Evolutionary conservation across 2,797 vertebrate species (phyloP).

Genomic region (Eurystomus glaucurus): DNA sequence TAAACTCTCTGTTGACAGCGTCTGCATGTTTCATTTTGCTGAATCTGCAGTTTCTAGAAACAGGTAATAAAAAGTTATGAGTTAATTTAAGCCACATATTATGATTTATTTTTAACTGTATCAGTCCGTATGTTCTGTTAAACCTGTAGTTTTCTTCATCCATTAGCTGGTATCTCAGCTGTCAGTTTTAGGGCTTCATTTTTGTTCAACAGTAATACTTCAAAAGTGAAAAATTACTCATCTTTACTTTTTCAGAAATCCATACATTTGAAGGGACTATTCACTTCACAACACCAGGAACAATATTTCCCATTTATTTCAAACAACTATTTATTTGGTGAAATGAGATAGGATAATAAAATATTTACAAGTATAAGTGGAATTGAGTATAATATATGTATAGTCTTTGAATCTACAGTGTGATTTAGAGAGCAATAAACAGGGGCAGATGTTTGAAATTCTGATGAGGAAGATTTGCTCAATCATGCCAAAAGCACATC

Average conservation of each 20-base stretch:
- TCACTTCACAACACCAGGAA: neutral
- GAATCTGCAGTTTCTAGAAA: constrained; percentile 89
- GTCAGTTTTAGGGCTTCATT: neutral
- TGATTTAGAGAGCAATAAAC: constrained; percentile 1
- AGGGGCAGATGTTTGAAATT: constrained; percentile 62
- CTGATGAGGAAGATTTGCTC: constrained; percentile 58
- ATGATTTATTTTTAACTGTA: neutral
- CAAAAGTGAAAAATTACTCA: neutral
- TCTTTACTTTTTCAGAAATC: neutral
- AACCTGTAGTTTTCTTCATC: neutral
- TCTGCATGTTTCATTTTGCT: constrained; percentile 91
- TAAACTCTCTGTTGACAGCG: constrained; percentile 95
- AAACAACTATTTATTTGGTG: neutral
- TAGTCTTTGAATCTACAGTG: neutral
- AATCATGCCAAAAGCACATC: constrained; percentile 36
- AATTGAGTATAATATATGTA: neutral
- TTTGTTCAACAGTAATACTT: neutral
- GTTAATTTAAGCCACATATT: neutral
- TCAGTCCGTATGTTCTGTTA: neutral
- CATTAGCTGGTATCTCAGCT: neutral
- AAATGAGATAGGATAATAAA: neutral
- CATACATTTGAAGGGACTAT: neutral
- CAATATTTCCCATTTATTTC: neutral
- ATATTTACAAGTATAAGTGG: neutral
- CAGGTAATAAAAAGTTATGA: constrained; percentile 45